Base-by-base conservation (phyloP, 2,113 vertebrate genomes). In the Myotis davidii region DNA sequence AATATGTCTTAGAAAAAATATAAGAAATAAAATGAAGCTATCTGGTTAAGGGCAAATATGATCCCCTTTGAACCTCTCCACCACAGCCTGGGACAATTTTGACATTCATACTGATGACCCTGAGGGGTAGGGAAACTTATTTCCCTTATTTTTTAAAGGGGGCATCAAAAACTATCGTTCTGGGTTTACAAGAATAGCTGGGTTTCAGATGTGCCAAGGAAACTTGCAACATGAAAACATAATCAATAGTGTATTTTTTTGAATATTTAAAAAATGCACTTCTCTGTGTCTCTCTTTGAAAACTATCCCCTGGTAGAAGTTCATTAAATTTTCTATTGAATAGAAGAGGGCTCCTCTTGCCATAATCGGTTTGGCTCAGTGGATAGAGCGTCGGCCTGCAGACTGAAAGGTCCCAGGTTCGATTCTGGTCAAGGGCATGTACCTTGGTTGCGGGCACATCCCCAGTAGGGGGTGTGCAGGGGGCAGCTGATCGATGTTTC, bases 311-410 rank as follows among this genome's bases (percentile, higher is more conserved):
- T 65, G 6, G 25, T 45, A 56, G 61, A 96, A 96, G 34, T 69
- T 93, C 27, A 82, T 8, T 88, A 50, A 32, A 25, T 70, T 85
- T 87, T 94, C 70, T 64, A 86, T 52, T 91, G 37, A 88, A 56
- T 78, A 85, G 72, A 79, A 85, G 12, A 92, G 18, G 14, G 4
- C 82, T 70, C n/a, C 5, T 86, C 94, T 83, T 20, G 2, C 42
- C 1, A 7, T 42, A 42, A 42, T 7, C 42, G 42, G 42, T 42
- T 42, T 7, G 42, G 42, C 6, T 42, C 42, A 42, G 42, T 42
- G 42, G 42, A 42, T 42, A 42, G 42, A 42, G 42, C 42, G 7
- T 42, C 6, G 7, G 42, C 42, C 42, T 42, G 42, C 42, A 7
- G 42, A 42, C 42, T 42, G 42, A 42, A 42, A 42, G 42, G 42